phyloP scores from a whole-genome alignment of 1,140 invertebrate species.

The Sitophilus oryzae region DNA sequence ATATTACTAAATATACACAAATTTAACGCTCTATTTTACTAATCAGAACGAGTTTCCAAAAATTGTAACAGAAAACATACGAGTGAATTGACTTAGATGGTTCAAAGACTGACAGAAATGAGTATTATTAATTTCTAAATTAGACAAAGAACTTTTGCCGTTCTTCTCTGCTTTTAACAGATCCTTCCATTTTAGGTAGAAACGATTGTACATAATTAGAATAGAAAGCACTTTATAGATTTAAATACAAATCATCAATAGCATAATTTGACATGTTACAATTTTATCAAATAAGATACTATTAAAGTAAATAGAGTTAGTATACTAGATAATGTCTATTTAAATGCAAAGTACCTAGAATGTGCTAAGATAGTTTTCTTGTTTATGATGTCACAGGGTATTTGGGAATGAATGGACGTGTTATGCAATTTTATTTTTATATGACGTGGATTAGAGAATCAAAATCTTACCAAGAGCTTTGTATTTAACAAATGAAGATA shows the following conservation, averaged over 20 bases:
- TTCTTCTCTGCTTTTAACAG: slow-evolving; percentile 12
- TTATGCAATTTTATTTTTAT: neutral
- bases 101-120: slow-evolving; percentile 20
- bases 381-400: neutral
- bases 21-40: too few relatives aligned
- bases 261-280: neutral
- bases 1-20: too few relatives aligned
- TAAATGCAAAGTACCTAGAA: too few relatives aligned
- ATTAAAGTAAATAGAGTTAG: too few relatives aligned
- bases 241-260: slow-evolving; percentile 1
- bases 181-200: slow-evolving; percentile 18
- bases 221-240: neutral
- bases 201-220: slow-evolving; percentile 8
- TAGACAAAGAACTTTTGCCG: neutral
- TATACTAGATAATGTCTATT: too few relatives aligned
- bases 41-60: too few relatives aligned
- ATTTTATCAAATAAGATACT: too few relatives aligned
- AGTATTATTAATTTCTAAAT: slow-evolving; percentile 14
- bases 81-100: slow-evolving; percentile 3
- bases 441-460: neutral
- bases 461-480: neutral
- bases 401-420: neutral
- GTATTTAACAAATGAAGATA: neutral
- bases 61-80: too few relatives aligned
- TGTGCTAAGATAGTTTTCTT: neutral